Evolutionary conservation across 1,140 invertebrate genomes (phyloP), one percentile per base, ranked within the genome.

Genomic region (Aphaenogaster rudis): DNA sequence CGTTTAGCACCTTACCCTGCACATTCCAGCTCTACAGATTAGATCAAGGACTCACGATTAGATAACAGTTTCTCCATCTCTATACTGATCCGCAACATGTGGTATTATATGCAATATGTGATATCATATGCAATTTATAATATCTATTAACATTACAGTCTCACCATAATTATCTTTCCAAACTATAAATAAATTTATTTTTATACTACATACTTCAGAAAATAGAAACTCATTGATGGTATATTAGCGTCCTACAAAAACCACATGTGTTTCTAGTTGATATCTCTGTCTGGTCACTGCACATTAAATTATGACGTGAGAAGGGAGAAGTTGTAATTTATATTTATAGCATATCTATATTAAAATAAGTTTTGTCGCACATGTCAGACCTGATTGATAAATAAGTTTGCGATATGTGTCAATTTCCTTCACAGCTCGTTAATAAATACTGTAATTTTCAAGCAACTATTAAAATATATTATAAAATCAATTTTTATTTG

Each of bases 21-120:
- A 54, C 50, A 33, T 69, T 80, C 17, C 36, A 54, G 36, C n/a
- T 42, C n/a, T 48, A 9, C n/a, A 54, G 63, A 67, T 67, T 54
- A 42, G 45, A 54, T 54, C 63, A 52, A 50, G n/a, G 78, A 54
- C 42, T 80, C 13, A 63, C 48, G 78, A 54, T 80, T 80, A 80
- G 78, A 80, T 80, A 80, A 80, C 54, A 80, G 6, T 80, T 69
- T 67, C 36, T 33, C 64, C 50, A 39, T 80, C 48, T 80, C 9
- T 15, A 8, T 50, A 54, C 7, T 67, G 17, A 69, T 28, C 7
- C n/a, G 45, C 42, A n/a, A 67, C 15, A 64, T n/a, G 42, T 11
- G 45, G 33, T 42, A 39, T 39, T 11, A 39, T 21, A 21, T 76
- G 33, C 42, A 57, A 57, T 39, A 28, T 28, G 52, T 39, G 45